A percentile compares a stretch with the other conserved stretches of the same genome.
These are phyloP conservation scores for Ophioninae sp. DNA, from an alignment of 2,888 invertebrate genomes.

Conservation along the genomic window DNA sequence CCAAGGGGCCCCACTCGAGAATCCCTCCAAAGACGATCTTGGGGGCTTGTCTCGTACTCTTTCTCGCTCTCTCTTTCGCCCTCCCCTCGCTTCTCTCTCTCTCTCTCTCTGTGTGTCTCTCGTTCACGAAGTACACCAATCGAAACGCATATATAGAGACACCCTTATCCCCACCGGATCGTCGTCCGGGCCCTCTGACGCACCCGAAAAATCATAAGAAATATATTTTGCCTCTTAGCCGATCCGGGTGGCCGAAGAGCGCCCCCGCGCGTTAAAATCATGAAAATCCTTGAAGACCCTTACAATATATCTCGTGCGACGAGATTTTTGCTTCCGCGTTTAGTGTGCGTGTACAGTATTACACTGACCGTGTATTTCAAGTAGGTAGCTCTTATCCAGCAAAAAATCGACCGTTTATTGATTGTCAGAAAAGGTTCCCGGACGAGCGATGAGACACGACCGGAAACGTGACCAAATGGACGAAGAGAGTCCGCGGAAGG, in stretches of 20 bases:
- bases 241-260: slow-evolving; percentile 36
- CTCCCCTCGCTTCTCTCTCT: slow-evolving; percentile 22
- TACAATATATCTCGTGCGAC: not conserved
- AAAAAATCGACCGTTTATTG: slow-evolving; percentile 66
- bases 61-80: slow-evolving; percentile 30
- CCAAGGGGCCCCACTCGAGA: slow-evolving; percentile 47
- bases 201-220: slow-evolving; percentile 67
- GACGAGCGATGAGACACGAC: slow-evolving; percentile 17
- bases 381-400: slow-evolving; percentile 65
- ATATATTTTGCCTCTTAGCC: slow-evolving; percentile 51
- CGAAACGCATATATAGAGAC: not conserved
- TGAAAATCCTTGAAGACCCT: slow-evolving; percentile 25
- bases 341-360: not conserved
- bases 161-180: slow-evolving; percentile 62
- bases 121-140: slow-evolving; percentile 9
- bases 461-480: slow-evolving; percentile 27
- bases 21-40: slow-evolving; percentile 53
- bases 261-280: slow-evolving; percentile 35
- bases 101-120: slow-evolving; percentile 43
- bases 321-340: not conserved
- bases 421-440: slow-evolving; percentile 45
- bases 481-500: not conserved
- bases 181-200: slow-evolving; percentile 63
- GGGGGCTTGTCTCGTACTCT: slow-evolving; percentile 48
- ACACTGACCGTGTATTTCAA: slow-evolving; percentile 16